These are phyloP conservation scores for Galerucella calmariensis DNA, from an alignment of 2,888 invertebrate genomes.

Conservation along the genomic window DNA sequence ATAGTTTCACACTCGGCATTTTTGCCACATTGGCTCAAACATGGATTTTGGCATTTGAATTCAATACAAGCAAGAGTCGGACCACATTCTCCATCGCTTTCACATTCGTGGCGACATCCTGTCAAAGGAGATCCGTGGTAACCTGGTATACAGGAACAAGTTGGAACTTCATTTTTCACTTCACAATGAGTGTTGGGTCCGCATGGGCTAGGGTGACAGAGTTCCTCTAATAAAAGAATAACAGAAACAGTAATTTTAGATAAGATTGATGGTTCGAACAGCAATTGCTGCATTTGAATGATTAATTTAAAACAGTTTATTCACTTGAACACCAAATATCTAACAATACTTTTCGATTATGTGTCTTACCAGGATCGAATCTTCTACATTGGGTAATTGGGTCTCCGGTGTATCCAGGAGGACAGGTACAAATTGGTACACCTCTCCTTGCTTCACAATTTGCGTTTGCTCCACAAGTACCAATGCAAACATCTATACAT, in stretches of 20 bases:
- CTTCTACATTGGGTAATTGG: constrained; percentile 78
- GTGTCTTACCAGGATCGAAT: constrained; percentile 76
- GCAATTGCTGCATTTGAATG: no score
- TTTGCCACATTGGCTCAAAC: constrained; percentile 76
- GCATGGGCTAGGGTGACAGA: constrained; percentile 86
- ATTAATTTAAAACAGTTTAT: no score
- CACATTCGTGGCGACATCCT: constrained; percentile 87
- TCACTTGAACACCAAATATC: no score
- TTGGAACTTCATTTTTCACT: constrained; percentile 79
- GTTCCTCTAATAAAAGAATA: constrained; percentile 72
- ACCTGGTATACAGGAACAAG: constrained; percentile 82
- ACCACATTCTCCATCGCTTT: constrained; percentile 79
- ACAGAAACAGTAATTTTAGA: no score
- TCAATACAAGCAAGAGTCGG: constrained; percentile 77
- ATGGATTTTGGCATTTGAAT: constrained; percentile 82
- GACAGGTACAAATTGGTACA: constrained; percentile 82
- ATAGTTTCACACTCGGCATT: constrained; percentile 83
- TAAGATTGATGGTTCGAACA: no score
- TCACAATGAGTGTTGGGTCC: constrained; percentile 85
- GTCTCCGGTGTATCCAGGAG: constrained; percentile 81
- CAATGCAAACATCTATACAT: constrained; percentile 83
- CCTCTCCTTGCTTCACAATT: constrained; percentile 83
- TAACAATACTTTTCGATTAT: no score
- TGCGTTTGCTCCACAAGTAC: constrained; percentile 80
- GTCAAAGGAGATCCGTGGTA: constrained; percentile 80